Conservation (phyloP, 2,888 invertebrate species). For the Palloptera scutellata region DNA sequence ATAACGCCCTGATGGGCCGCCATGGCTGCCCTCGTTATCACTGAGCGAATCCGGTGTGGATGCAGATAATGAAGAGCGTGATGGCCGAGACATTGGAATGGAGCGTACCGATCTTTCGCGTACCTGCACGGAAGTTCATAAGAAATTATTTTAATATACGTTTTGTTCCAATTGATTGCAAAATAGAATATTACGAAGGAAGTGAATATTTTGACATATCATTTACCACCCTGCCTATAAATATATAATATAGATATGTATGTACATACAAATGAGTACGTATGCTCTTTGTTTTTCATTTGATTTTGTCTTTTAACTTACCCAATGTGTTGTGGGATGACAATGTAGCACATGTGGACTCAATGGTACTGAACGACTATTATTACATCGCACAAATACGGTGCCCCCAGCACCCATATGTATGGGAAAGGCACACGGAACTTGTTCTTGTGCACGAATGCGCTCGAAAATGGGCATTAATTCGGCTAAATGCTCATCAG, state of each 20-base stretch:
- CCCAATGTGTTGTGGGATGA: slow-evolving; percentile 75
- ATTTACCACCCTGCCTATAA: background rate
- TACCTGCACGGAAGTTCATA: slow-evolving; percentile 70
- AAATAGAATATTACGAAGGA: background rate
- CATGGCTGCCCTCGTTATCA: slow-evolving; percentile 76
- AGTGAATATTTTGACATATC: background rate
- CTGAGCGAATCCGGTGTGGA: slow-evolving; percentile 90
- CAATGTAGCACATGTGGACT: slow-evolving; percentile 71
- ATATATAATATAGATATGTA: background rate
- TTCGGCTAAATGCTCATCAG: slow-evolving; percentile 94
- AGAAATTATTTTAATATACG: slow-evolving; percentile 3
- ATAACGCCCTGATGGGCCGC: slow-evolving; percentile 66
- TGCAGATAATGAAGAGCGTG: slow-evolving; percentile 81
- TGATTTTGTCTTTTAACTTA: slow-evolving; percentile 53
- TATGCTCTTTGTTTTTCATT: background rate
- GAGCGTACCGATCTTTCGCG: slow-evolving; percentile 91
- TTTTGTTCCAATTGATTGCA: slow-evolving; percentile 3
- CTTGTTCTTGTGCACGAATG: slow-evolving; percentile 88
- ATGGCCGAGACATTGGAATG: slow-evolving; percentile 86
- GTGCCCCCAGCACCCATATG: slow-evolving; percentile 78
- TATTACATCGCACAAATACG: slow-evolving; percentile 72
- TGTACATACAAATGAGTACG: background rate
- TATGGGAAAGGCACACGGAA: slow-evolving; percentile 90
- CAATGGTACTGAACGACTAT: slow-evolving; percentile 71
- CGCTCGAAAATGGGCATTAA: slow-evolving; percentile 96